A percentile compares a stretch with the other conserved stretches of the same genome.
Conservation (phyloP, 2,113 vertebrate species). For the Phyllostomus discolor region DNA sequence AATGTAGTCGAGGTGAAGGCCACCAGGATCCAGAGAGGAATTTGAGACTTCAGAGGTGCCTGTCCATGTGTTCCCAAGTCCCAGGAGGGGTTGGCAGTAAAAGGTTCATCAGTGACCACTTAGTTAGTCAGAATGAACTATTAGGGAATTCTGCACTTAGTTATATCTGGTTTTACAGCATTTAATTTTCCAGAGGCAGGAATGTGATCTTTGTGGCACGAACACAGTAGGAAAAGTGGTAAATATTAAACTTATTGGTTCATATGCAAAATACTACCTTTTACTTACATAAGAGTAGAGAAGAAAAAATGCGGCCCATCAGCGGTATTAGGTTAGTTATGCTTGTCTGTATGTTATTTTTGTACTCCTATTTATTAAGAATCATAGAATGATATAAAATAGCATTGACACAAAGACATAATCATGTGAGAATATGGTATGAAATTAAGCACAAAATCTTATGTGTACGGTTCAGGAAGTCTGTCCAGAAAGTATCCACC, state of each 20-base stretch:
- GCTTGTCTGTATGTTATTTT: background rate
- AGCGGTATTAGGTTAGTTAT: background rate
- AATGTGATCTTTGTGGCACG: background rate
- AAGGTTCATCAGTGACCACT: background rate
- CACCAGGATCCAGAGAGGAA: background rate
- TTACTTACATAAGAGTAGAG: background rate
- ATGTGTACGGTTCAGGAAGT: no score
- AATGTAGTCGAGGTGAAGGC: background rate
- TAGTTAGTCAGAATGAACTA: background rate
- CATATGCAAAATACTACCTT: background rate
- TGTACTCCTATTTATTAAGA: background rate
- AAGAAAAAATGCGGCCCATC: background rate
- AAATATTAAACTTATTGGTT: background rate
- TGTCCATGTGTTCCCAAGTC: background rate
- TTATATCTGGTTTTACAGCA: background rate
- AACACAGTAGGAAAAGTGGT: background rate
- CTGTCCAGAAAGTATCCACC: no score
- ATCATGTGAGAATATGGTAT: background rate
- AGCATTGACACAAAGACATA: background rate
- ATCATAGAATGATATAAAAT: background rate
- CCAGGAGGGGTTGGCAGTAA: background rate
- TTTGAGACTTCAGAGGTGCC: background rate
- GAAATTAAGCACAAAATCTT: background rate
- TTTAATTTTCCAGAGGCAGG: background rate
- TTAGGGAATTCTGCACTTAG: background rate